Base-by-base conservation (phyloP, 2,888 invertebrate species). In the Chymomyza amoena region DNA sequence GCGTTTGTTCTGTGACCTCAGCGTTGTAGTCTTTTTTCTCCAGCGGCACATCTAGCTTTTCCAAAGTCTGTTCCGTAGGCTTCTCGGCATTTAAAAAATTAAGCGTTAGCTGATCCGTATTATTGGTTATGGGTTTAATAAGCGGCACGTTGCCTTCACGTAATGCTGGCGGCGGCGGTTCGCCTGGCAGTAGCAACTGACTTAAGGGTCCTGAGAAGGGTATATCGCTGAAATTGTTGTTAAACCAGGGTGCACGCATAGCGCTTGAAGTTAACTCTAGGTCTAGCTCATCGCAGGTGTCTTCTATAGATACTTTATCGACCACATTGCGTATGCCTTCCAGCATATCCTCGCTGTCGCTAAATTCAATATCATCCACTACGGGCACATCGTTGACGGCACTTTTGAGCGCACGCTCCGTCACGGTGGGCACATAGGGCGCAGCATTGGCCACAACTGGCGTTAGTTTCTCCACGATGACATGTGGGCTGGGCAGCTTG, bases 301-400 rank as follows among this genome's bases (percentile, higher is more conserved):
- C 92, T 56, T 91, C 91, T 10, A 91, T 90, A 4, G 91, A 91
- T 0, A 92, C 93, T 52, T 92, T 93, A 82, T 94, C 94, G 77
- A 96, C 96, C 15, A 96, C 94, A 79, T 95, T 95, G 79, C 96
- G 94, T 81, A 97, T 96, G 61, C 96, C 96, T 85, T 95, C 96
- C 94, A 97, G 95, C 91, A 97, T 93, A 91, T 97, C 97, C 90
- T 97, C 97, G 0, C 96, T 95, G 84, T 96, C 97, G 78, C 96
- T 96, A 90, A 97, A 97, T 90, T 97, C 97, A 92, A 93, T 90
- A 64, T 91, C 91, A 91, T 92, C 88, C 0, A 76, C 79, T 1
- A 81, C 79, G 25, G 81, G 60, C 18, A 79, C 73, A 16, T 66
- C 64, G 52, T 68, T 72, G 6, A 74, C n/a, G 0, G 61, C 64